Base-by-base conservation (phyloP, 2,888 invertebrate genomes). In the Oligia latruncula region DNA sequence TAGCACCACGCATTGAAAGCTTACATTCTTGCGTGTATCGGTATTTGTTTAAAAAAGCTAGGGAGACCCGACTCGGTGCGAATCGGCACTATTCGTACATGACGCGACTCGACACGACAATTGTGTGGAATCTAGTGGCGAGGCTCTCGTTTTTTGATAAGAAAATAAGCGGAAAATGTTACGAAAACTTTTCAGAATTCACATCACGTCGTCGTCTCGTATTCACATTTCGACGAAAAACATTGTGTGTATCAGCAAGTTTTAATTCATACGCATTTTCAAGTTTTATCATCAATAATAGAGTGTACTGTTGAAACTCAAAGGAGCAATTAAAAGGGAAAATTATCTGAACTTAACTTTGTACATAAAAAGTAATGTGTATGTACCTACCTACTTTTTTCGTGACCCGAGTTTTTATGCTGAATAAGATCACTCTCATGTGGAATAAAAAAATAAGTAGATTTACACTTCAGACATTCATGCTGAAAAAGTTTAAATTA, bases 31-130 rank as follows among this genome's bases (percentile, higher is more conserved):
- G 75, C 72, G 58, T 78, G 77, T 82, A 49, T 77, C 67, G 78
- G 78, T 85, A 78, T 89, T 80, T 83, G 84, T 83, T 89, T 84
- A 87, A 84, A 80, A 85, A 83, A 71, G 80, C 84, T 81, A 40
- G 58, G 29, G 77, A 58, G 58, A 73, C 75, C 60, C 29, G 35
- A 76, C 40, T 43, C 78, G 29, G 8, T 71, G n/a, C 13, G 40
- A 70, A 13, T 64, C 82, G 65, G 58, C 55, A 73, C 71, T 65
- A 82, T 68, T 77, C 70, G 40, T 55, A 58, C 71, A 20, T 29
- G 70, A 46, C 35, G 64, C 40, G 17, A 66, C 70, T 58, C 49
- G 35, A 35, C 55, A 46, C 35, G 35, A 65, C 52, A 23, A 55
- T 52, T 64, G 29, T 43, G 40, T 35, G 64, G 29, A 35, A 65